Percentiles rank a stretch among this genome's conserved stretches.
These are phyloP conservation scores for Yponomeuta malinellus DNA, from an alignment of 2,888 invertebrate genomes.

Conservation along the genomic window DNA sequence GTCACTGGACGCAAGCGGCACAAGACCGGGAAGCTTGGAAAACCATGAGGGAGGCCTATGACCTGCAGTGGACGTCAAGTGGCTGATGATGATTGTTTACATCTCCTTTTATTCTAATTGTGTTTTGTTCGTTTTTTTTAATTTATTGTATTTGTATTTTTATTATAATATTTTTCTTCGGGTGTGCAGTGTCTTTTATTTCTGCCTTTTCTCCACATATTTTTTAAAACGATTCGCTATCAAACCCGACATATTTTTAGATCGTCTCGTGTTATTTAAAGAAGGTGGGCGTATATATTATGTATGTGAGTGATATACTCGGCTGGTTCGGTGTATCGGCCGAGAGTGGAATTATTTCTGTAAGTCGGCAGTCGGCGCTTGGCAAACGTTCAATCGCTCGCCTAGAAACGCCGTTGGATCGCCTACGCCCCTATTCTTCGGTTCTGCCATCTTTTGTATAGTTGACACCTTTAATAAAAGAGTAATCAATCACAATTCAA, in stretches of 20 bases:
- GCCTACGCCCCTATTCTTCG: conserved; percentile 30
- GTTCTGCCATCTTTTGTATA: conserved; percentile 1
- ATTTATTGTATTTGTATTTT: not conserved
- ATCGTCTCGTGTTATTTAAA: not conserved
- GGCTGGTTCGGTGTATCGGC: conserved; percentile 9
- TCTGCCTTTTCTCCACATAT: no score
- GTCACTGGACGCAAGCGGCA: no score
- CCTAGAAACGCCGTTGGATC: conserved; percentile 34
- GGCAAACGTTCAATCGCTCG: conserved; percentile 17
- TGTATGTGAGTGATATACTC: not conserved
- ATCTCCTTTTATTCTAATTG: no score
- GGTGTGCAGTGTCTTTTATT: no score
- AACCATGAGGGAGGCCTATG: no score
- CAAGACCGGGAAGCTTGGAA: no score
- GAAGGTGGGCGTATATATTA: not conserved
- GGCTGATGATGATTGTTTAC: no score
- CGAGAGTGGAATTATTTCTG: conserved; percentile 64
- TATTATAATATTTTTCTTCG: no score
- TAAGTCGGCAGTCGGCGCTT: conserved; percentile 56
- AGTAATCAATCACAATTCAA: not conserved
- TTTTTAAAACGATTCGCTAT: not conserved
- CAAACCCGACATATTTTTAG: not conserved
- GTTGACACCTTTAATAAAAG: not conserved
- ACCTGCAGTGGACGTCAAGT: no score
- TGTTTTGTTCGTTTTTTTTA: not conserved